Evolutionary conservation across 1,140 invertebrate genomes (phyloP), one percentile per base, ranked within the genome.

Genomic region (Drosophila hydei): DNA sequence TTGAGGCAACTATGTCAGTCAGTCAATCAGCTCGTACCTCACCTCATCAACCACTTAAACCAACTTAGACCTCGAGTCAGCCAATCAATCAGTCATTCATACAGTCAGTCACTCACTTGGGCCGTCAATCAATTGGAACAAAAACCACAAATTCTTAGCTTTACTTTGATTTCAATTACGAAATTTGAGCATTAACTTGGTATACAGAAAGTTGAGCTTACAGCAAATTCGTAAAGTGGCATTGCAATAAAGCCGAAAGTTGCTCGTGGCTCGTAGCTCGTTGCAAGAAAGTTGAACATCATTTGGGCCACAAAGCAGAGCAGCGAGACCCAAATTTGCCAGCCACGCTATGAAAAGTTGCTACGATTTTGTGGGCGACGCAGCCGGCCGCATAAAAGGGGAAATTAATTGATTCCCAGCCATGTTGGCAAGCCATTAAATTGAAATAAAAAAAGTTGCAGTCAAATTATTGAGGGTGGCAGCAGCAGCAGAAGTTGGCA

Each of bases 341-440:
- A 67, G 79, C 62, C 77, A 65, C 69, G 56, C 70, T 56, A 75
- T 70, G 48, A 48, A 78, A 78, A 79, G 38, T 67, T 60, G 11
- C 38, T 36, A 8, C 16, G 25, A 64, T 65, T 75, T 81, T 81
- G 78, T 81, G 78, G 79, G 23, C 75, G 36, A 50, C 75, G 79
- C 79, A 81, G 79, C 64, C 73, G 79, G 77, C 73, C 56, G 40
- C 65, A 79, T 61, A 65, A 80, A 33, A 68, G 76, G 65, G 68
- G 64, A 68, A 85, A 80, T 87, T 85, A 85, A 85, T 85, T 85
- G 80, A 84, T 85, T 72, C 19, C 65, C 45, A 65, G 56, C 12
- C 77, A 81, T 72, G 61, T 77, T 80, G 77, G 33, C 27, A 36
- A 47, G 59, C 59, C 63, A 78, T 78, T 75, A 78, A 76, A 75